Base-by-base conservation (phyloP, 1,140 invertebrate genomes). In the Calliphora vicina region DNA sequence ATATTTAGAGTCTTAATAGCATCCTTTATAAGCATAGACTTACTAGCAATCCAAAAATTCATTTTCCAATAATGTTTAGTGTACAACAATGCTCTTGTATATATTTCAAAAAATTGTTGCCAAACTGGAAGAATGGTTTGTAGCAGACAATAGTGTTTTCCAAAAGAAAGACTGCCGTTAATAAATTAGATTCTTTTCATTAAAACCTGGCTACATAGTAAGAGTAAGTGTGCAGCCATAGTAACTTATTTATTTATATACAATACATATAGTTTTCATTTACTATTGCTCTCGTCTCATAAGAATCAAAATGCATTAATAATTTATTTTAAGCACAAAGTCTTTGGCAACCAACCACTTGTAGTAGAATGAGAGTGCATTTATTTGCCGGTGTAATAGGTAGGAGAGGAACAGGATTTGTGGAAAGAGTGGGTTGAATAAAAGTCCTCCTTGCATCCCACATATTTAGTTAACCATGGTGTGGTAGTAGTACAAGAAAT, bases 231-330 rank as follows among this genome's bases (percentile, higher is more conserved):
- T 57, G 50, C 8, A 57, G 15, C 50, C 50, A 6, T 57, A 17
- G 50, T n/a, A n/a, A 57, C 50, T 6, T 57, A 29, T 35, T 35
- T 2, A n/a, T n/a, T n/a, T n/a, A n/a, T n/a, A n/a, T n/a, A n/a
- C n/a, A n/a, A n/a, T n/a, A 35, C 4, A 35, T 0, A 35, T 35
- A 35, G 35, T 35, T 35, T 35, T 35, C 4, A 35, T 35, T 35
- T 35, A 35, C 35, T 35, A 35, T 35, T 2, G 6, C 10, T 5
- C 35, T 8, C 35, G 5, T n/a, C n/a, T 67, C 2, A 67, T 67
- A 20, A 67, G n/a, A 67, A 67, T 67, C 61, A 67, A 25, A 20
- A 67, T 67, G 61, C 61, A 67, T 67, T 67, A 23, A 67, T 67
- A 67, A 67, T 67, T 67, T 67, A 67, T 67, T 23, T 67, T 67